phyloP scores from a whole-genome alignment of 2,797 vertebrate genomes.

The Leontopithecus rosalia region DNA sequence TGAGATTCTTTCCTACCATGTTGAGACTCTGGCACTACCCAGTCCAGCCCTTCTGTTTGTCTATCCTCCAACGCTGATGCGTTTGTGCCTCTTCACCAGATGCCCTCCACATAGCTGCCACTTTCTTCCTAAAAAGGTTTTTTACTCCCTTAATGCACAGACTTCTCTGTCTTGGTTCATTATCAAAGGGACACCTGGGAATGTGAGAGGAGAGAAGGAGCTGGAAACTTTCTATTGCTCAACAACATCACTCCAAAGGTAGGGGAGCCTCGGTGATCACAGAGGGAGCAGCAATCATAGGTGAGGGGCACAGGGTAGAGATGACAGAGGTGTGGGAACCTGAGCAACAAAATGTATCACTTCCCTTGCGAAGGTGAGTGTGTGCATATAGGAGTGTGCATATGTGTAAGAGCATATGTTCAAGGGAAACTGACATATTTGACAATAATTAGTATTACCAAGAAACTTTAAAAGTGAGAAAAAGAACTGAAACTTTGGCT shows the following conservation, averaged over 20 bases:
- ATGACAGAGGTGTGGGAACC: background rate
- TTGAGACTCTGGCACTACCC: background rate
- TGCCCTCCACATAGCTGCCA: background rate
- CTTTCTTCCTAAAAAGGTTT: background rate
- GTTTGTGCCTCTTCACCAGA: background rate
- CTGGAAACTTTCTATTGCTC: background rate
- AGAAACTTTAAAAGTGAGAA: constrained; percentile 69
- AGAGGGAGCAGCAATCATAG: background rate
- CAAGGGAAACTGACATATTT: constrained; percentile 43
- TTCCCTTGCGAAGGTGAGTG: background rate
- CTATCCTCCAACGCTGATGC: background rate
- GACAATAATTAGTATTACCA: constrained; percentile 63
- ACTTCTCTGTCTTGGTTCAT: background rate
- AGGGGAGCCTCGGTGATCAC: background rate
- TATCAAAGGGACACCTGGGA: background rate
- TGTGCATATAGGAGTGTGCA: background rate
- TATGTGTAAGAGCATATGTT: background rate
- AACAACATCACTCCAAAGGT: background rate
- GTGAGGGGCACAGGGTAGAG: background rate
- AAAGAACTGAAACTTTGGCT: constrained; percentile 59
- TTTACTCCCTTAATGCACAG: background rate
- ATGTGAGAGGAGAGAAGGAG: background rate
- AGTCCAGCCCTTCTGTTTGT: background rate
- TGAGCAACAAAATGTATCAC: background rate
- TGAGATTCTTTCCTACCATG: background rate